Conservation (phyloP, 2,797 vertebrate genomes). For the Lacerta bilineata region DNA sequence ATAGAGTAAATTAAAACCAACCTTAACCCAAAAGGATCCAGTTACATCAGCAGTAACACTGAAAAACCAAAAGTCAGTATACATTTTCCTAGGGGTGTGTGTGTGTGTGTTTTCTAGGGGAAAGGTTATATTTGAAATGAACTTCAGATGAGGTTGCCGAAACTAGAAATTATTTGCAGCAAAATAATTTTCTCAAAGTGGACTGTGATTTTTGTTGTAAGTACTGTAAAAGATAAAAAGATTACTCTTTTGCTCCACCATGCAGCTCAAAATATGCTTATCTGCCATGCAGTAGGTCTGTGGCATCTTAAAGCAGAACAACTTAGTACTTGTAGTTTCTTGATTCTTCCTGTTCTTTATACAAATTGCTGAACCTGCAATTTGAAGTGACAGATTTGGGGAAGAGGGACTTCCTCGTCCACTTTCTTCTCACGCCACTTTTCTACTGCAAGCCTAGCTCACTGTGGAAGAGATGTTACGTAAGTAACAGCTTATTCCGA, state of each 20-base stretch:
- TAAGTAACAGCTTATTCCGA: not conserved
- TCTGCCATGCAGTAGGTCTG: not conserved
- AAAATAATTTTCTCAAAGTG: not conserved
- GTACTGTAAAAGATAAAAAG: not conserved
- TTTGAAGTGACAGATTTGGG: not conserved
- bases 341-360: not conserved
- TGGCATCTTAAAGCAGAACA: not conserved
- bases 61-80: constrained; percentile 45
- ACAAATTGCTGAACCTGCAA: not conserved
- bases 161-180: constrained; percentile 25
- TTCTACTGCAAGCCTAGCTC: not conserved
- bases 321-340: not conserved
- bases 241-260: not conserved
- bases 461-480: not conserved
- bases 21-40: constrained; percentile 44
- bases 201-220: constrained; percentile 42
- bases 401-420: not conserved
- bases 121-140: constrained; percentile 18
- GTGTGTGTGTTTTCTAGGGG: no score
- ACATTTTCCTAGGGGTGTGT: constrained; percentile 12
- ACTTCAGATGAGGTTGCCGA: constrained; percentile 38
- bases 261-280: constrained; percentile 4
- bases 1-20: constrained; percentile 60
- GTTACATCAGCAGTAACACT: constrained; percentile 49
- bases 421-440: not conserved